These are phyloP conservation scores for Mallotus villosus DNA, from an alignment of 2,797 vertebrate genomes.

Conservation along the genomic window DNA sequence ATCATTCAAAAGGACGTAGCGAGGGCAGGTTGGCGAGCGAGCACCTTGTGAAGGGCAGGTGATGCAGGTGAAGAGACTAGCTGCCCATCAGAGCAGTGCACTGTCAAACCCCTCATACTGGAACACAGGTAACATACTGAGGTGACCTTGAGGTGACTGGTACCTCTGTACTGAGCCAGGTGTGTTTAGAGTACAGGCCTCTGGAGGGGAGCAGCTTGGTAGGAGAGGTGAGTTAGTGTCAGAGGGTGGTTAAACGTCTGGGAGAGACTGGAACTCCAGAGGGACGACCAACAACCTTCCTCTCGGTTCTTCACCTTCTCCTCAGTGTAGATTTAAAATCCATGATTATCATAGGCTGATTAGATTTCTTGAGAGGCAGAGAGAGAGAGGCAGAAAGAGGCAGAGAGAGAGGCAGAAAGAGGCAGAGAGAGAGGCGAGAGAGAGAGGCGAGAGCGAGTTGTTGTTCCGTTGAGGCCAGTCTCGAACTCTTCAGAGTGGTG, in stretches of 20 bases:
- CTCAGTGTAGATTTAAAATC: constrained; percentile 66
- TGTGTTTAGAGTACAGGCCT: neutral
- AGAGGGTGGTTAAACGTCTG: constrained; percentile 5
- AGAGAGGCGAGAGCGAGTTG: constrained; percentile 41
- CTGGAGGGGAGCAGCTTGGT: no score
- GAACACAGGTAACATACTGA: neutral
- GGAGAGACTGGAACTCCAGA: constrained; percentile 25
- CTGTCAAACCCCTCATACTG: neutral
- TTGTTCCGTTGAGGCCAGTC: constrained; percentile 23
- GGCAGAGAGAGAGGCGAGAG: neutral
- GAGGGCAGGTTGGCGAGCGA: no score
- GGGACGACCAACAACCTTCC: constrained; percentile 54
- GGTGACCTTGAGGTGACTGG: neutral
- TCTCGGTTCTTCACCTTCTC: constrained; percentile 50
- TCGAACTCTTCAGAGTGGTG: constrained; percentile 22
- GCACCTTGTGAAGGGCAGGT: neutral
- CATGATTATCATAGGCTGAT: constrained; percentile 78
- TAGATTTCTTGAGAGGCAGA: constrained; percentile 57
- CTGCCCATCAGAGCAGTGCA: neutral
- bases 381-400: neutral
- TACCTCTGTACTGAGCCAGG: no score
- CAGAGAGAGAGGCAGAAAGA: no score
- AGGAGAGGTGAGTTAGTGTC: no score
- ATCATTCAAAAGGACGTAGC: neutral
- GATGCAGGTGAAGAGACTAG: neutral